Base-by-base conservation (phyloP, 2,888 invertebrate genomes). In the Eumerus sabulonum region DNA sequence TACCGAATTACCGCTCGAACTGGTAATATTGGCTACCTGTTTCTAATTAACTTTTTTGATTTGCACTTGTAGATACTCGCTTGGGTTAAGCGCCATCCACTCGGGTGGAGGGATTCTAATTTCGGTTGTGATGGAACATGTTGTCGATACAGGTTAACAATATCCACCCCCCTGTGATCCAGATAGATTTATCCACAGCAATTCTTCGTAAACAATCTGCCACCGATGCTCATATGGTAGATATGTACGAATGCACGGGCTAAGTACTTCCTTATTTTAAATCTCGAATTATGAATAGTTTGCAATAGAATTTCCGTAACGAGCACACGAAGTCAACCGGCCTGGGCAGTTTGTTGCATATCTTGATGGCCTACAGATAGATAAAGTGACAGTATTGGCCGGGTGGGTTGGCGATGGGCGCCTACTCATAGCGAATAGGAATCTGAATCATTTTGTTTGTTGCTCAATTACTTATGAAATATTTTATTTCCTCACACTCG, bases 251-350 rank as follows among this genome's bases (percentile, higher is more conserved):
- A 27, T 40, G 62, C 47, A 56, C 38, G 53, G 59, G n/a, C 56
- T 50, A 54, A 42, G 63, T 45, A 68, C 73, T 79, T 77, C 67
- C 77, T 68, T 68, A 68, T 79, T 54, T 60, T 64, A n/a, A 51
- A 47, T 59, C 64, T 79, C 73, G 50, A 68, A 64, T 73, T 50
- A 73, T 68, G 40, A 66, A 56, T 60, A 56, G 67, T 70, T n/a
- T 45, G 47, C 56, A 63, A 79, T 48, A 53, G 73, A 79, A 64
- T 74, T 79, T 70, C 64, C 79, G 60, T 64, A 74, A 72, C 54
- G 38, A 66, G 53, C 50, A 36, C n/a, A 3, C 19, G 7, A 0
- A 3, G 18, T 11, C 18, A 67, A 77, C 72, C 67, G 44, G 56
- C 62, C 54, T 17, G 50, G 50, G 38, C 44, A 48, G 38, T 67